These are phyloP conservation scores for Cervus canadensis DNA, from an alignment of 2,113 vertebrate species.

Conservation along the genomic window DNA sequence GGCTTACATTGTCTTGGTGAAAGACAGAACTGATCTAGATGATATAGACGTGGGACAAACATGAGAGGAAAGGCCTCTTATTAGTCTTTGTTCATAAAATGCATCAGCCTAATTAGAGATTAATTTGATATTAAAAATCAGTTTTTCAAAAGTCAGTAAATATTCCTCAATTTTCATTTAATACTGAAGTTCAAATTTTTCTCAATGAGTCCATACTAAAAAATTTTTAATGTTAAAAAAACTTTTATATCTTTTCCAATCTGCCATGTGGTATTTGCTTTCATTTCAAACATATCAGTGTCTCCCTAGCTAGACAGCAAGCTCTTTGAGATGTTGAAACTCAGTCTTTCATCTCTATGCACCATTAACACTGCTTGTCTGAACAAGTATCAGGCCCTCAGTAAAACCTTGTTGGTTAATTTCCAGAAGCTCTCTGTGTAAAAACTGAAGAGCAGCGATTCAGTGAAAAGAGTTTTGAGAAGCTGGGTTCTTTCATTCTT, in stretches of 20 bases:
- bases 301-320: not conserved
- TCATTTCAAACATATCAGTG: not conserved
- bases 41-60: not conserved
- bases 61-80: not conserved
- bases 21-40: not conserved
- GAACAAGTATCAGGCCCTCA: not conserved
- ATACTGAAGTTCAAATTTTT: not conserved
- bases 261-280: not conserved
- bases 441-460: not conserved
- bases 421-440: not conserved
- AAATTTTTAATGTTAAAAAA: not conserved
- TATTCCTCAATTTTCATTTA: not conserved
- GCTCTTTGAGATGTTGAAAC: not conserved
- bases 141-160: not conserved
- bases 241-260: not conserved
- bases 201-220: not conserved
- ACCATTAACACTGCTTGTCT: not conserved
- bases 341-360: not conserved
- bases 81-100: not conserved
- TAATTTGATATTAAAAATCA: not conserved
- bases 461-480: slow-evolving; percentile 19
- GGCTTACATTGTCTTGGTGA: not conserved
- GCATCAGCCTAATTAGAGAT: not conserved
- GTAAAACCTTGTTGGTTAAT: not conserved
- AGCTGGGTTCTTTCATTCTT: not conserved